Evolutionary conservation across 64 coral and sea anemone species (phyloP).

Genomic region (Anthopleura sola): DNA sequence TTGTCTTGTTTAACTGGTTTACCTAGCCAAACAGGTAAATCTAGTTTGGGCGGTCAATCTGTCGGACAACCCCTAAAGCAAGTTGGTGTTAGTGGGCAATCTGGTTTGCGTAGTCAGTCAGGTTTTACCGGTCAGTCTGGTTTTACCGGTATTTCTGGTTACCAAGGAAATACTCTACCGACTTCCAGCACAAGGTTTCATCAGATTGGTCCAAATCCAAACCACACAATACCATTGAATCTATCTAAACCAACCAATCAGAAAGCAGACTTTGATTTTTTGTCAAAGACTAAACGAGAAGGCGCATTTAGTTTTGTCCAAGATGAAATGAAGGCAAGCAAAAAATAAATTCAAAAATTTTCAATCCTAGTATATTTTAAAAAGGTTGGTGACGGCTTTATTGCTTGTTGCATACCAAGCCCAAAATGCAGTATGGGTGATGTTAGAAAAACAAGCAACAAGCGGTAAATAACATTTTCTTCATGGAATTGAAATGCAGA

Average conservation of each 20-base stretch:
- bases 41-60: neutral
- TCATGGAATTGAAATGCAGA: too few relatives aligned
- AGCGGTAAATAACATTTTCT: too few relatives aligned
- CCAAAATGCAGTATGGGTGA: too few relatives aligned
- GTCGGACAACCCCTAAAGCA: neutral
- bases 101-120: neutral
- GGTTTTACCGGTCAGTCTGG: neutral
- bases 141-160: neutral
- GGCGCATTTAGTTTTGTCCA: conserved; percentile 66
- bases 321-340: conserved; percentile 57
- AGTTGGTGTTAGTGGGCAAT: neutral
- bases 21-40: neutral
- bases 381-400: too few relatives aligned
- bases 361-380: too few relatives aligned
- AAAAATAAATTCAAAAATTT: neutral
- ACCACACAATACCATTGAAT: conserved; percentile 12
- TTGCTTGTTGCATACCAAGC: too few relatives aligned
- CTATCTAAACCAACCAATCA: conserved; percentile 27
- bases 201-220: neutral
- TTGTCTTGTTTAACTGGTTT: neutral
- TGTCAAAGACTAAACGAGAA: conserved; percentile 35
- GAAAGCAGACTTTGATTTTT: conserved; percentile 49
- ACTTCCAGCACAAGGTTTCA: neutral
- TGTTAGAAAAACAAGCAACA: too few relatives aligned
- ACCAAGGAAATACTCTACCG: neutral